phyloP scores from a whole-genome alignment of 2,113 vertebrate species.

The Cyprinus carpio region DNA sequence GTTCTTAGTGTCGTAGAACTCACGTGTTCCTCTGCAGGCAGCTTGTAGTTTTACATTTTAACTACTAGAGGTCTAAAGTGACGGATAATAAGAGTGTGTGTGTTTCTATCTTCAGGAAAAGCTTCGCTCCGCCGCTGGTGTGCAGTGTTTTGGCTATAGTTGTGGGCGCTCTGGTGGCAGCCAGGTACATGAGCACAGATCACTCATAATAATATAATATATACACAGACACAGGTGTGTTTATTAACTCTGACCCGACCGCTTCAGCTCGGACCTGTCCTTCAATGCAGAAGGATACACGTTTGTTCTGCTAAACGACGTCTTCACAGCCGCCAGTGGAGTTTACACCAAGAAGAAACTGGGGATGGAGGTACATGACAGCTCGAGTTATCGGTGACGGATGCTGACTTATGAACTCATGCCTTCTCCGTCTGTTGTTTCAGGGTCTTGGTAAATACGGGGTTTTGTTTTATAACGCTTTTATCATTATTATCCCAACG shows the following conservation, averaged over 20 bases:
- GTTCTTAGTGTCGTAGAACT: neutral
- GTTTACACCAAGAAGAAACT: conserved; percentile 93
- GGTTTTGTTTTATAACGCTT: conserved; percentile 92
- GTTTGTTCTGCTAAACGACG: conserved; percentile 88
- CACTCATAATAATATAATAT: neutral
- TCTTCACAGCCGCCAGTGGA: conserved; percentile 86
- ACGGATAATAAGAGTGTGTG: neutral
- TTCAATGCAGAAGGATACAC: conserved; percentile 85
- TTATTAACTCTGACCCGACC: neutral
- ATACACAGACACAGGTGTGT: no score
- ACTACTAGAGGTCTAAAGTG: no score
- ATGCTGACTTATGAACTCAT: neutral
- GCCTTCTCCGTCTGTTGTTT: neutral
- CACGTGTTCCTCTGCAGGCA: no score
- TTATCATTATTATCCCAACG: conserved; percentile 86
- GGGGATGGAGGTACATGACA: conserved; percentile 78
- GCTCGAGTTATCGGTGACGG: neutral
- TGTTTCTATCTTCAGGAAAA: conserved; percentile 75
- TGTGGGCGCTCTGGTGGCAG: conserved; percentile 86
- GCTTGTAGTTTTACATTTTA: no score
- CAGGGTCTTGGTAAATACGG: conserved; percentile 90
- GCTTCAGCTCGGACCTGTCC: conserved; percentile 85
- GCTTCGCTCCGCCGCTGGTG: conserved; percentile 74
- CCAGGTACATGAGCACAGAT: conserved; percentile 76
- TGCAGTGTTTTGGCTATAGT: conserved; percentile 83